Evolutionary conservation across 2,113 vertebrate species (phyloP), one percentile per base, ranked within the genome.

Genomic region (Xyliphius kryptos): DNA sequence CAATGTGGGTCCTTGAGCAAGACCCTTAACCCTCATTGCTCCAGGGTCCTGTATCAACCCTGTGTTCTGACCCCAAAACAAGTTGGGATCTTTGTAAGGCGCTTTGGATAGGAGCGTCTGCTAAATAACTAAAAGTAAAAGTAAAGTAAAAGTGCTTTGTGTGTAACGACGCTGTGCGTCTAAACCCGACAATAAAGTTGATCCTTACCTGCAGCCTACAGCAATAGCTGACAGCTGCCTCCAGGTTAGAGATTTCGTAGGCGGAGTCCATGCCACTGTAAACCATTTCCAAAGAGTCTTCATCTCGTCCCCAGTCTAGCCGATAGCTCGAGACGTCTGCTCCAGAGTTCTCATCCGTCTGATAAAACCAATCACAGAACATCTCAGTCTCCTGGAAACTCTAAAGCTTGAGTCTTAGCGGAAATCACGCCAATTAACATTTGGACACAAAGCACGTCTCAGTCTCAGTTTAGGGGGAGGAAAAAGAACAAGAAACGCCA

Each of bases 311-410:
- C 94, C 96, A 99, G 72, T 96, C 92, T 81, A 99, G 78, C 70
- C 90, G 88, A 80, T 97, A 99, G 75, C 92, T 94, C 1, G 95
- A 93, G 80, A 99, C 89, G 77, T 97, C 96, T 1, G 89, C 86
- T 40, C 94, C 94, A n/a, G 89, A 92, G 71, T 89, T 91, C 67
- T 95, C 92, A 0, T 92, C 92, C 84, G 90, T 92, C 95, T 98
- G 85, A 47, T 58, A 17, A 48, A 61, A 22, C 36, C 67, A 20
- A 70, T 59, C 50, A 63, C 12, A 68, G 60, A 10, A 16, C 14
- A 44, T 15, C 2, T 69, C 47, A 56, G 16, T 4, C 73, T 72
- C 55, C 65, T 9, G 60, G 55, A 61, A 63, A 61, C 17, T 2
- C 53, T 15, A 36, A 40, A 16, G 13, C 19, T 36, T 41, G 36